Evolutionary conservation across 92 coral and sea anemone species (phyloP).

Genomic region (Porites cylindrica): DNA sequence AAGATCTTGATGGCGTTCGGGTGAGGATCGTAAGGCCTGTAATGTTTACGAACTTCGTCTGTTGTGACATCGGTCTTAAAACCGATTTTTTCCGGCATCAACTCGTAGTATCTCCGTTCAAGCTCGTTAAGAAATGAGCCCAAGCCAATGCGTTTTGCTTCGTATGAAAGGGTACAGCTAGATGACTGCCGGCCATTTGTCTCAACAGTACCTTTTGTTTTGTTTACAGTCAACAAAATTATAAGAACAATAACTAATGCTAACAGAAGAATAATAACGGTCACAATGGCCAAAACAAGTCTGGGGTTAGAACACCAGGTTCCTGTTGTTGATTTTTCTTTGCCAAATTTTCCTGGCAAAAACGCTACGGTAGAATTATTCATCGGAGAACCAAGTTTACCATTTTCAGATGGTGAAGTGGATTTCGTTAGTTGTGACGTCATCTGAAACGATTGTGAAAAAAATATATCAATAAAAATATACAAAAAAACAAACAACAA

Average conservation of each 20-base stretch:
- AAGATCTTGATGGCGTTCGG: conserved; percentile 70
- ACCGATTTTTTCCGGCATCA: conserved; percentile 46
- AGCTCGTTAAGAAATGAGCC: conserved; percentile 67
- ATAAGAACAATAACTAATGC: conserved; percentile 41
- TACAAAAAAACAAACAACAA: background rate
- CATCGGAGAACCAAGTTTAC: conserved; percentile 14
- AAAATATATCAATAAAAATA: background rate
- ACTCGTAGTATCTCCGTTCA: conserved; percentile 30
- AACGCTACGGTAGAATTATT: conserved; percentile 29
- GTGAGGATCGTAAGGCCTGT: conserved; percentile 76
- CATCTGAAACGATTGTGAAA: conserved; percentile 8
- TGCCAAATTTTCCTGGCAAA: conserved; percentile 17
- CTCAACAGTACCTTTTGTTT: conserved; percentile 5
- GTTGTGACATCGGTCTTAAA: conserved; percentile 25
- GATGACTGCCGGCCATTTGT: background rate
- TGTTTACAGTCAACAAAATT: conserved; percentile 30
- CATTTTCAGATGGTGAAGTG: conserved; percentile 30
- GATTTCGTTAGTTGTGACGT: conserved; percentile 20
- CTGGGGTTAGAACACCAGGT: background rate
- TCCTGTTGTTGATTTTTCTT: background rate
- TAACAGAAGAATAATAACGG: conserved; percentile 36
- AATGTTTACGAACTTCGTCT: conserved; percentile 55
- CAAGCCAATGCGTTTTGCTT: conserved; percentile 61
- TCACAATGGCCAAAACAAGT: conserved; percentile 19
- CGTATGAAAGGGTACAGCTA: conserved; percentile 55